Evolutionary conservation across 2,888 invertebrate genomes (phyloP).

Genomic region (Caenorhabditis auriculariae): DNA sequence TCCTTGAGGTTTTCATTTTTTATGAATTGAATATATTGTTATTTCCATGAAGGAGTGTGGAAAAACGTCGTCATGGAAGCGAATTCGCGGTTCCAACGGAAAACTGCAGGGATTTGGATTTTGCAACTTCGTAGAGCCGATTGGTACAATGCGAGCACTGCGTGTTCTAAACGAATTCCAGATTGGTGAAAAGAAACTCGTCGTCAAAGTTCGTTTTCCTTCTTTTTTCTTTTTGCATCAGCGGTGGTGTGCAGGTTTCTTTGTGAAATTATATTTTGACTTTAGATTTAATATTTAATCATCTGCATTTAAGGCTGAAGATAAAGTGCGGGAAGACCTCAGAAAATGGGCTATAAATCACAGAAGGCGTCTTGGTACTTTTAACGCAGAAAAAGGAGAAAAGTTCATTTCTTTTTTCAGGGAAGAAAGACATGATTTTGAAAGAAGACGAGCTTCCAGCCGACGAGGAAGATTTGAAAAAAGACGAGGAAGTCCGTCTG

Average conservation of each 20-base stretch:
- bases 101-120: constrained; percentile 80
- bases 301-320: constrained; percentile 38
- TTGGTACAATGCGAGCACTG: constrained; percentile 90
- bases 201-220: constrained; percentile 71
- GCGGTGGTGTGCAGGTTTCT: neutral
- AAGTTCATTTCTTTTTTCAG: constrained; percentile 6
- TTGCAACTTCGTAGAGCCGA: constrained; percentile 93
- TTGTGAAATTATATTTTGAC: neutral
- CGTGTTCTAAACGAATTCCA: constrained; percentile 84
- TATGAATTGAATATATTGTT: neutral
- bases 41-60: constrained; percentile 77
- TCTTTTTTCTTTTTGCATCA: too few species aligned
- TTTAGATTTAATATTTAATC: constrained; percentile 1
- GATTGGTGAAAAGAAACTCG: constrained; percentile 87
- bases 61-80: constrained; percentile 91
- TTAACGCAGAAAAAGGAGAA: constrained; percentile 2
- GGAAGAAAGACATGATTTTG: constrained; percentile 27
- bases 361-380: constrained; percentile 21
- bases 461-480: constrained; percentile 48
- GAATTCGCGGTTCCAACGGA: constrained; percentile 78
- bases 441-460: constrained; percentile 47
- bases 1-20: constrained; percentile 71
- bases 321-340: constrained; percentile 36
- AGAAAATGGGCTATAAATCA: constrained; percentile 26
- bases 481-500: constrained; percentile 48